Evolutionary conservation across 2,113 vertebrate species (phyloP), one percentile per base, ranked within the genome.

Genomic region (Balaenoptera acutorostrata): DNA sequence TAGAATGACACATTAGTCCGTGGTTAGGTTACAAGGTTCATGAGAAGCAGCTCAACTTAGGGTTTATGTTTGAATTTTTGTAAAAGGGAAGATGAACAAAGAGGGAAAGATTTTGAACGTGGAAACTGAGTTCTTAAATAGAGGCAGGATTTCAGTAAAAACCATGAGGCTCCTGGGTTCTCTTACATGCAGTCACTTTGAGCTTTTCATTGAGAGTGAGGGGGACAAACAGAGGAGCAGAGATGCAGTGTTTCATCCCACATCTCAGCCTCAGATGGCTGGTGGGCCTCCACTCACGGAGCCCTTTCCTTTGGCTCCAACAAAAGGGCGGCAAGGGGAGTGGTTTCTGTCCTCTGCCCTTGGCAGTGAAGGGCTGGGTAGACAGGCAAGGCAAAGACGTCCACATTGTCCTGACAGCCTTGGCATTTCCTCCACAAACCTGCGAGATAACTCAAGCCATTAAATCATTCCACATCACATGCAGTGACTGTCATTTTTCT

Each of bases 381-480:
- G 55, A 36, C 14, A 66, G n/a, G 39, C 25, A 72, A 80, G 23
- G 31, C 63, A 13, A 31, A 91, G 83, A 52, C 25, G 17, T 18
- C 55, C 5, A 6, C 55, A 11, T 77, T 52, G 13, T 13, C 17
- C 64, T 72, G 33, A 39, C 15, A 41, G 66, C 10, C 27, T 88
- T 96, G 97, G 96, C 77, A 97, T 98, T 97, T 97, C 59, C 93
- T 21, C 97, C 17, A 88, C 2, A 3, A 98, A 55, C 46, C 98
- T 25, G 84, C 2, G 59, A 97, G 97, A 97, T 98, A 98, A 98
- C 98, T 97, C 97, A 97, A 97, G 97, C 96, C 97, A 97, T 97
- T 97, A 98, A 98, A 98, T 98, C 97, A 98, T 97, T 96, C 98
- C 93, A 96, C 98, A 98, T 98, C 98, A 98, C 97, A 98, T 93